phyloP scores from a whole-genome alignment of 2,888 invertebrate genomes.

The Uropetala carovei region DNA sequence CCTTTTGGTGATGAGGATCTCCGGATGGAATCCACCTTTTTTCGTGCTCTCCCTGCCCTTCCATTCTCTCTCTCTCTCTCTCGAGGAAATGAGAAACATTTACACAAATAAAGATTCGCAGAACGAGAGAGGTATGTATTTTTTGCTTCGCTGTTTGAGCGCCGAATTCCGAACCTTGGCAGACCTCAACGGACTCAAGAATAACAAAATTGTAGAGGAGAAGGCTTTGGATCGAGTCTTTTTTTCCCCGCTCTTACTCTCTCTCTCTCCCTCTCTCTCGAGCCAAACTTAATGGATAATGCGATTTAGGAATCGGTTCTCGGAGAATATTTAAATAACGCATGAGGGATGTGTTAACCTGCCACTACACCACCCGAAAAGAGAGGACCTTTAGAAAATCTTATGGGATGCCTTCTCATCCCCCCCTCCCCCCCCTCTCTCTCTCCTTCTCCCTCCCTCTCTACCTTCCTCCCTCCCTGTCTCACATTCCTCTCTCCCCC shows the following conservation, averaged over 20 bases:
- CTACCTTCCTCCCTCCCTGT: not conserved
- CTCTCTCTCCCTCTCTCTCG: not conserved
- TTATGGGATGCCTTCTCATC: not conserved
- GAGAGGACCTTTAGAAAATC: not conserved
- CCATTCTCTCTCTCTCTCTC: not conserved
- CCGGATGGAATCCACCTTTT: too few relatives aligned
- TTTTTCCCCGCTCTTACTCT: not conserved
- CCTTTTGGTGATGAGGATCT: too few relatives aligned
- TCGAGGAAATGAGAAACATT: too few relatives aligned
- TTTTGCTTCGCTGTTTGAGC: conserved; percentile 27
- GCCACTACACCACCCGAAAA: not conserved
- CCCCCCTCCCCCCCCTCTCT: not conserved
- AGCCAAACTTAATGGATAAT: conserved; percentile 41
- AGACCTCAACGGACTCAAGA: conserved; percentile 35
- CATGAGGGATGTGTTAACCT: conserved; percentile 55
- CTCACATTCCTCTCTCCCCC: not conserved
- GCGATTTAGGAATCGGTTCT: conserved; percentile 35
- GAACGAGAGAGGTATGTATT: too few relatives aligned
- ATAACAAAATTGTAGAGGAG: conserved; percentile 54
- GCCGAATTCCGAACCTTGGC: conserved; percentile 36
- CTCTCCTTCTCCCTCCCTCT: not conserved
- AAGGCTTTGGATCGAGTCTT: not conserved
- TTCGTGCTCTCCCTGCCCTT: not conserved
- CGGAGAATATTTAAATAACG: conserved; percentile 58
- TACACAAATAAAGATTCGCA: too few relatives aligned